These are phyloP conservation scores for Cataglyphis livida DNA, from an alignment of 2,888 invertebrate species.

Conservation along the genomic window DNA sequence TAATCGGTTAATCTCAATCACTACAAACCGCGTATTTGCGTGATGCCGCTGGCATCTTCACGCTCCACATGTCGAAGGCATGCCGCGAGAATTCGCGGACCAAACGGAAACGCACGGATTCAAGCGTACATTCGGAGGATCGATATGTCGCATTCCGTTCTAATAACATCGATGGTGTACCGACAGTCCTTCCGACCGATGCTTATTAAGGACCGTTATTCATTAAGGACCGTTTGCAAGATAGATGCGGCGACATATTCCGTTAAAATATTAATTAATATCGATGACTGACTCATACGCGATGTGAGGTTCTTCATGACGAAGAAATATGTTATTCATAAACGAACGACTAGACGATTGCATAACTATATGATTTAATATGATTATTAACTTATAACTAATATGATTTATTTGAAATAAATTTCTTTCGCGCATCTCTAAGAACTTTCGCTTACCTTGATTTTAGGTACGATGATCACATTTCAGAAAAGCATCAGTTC, in stretches of 20 bases:
- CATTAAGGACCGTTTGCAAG: conserved; percentile 28
- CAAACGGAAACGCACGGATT: conserved; percentile 57
- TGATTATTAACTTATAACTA: too few species aligned
- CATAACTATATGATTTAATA: background rate
- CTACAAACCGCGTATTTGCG: conserved; percentile 68
- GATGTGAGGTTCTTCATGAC: background rate
- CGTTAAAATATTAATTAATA: conserved; percentile 21
- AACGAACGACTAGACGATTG: background rate
- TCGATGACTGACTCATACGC: background rate
- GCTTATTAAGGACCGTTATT: conserved; percentile 38
- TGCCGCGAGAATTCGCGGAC: conserved; percentile 69
- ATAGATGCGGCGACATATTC: background rate
- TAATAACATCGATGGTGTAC: conserved; percentile 56
- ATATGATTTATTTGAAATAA: background rate
- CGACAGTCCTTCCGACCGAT: conserved; percentile 12
- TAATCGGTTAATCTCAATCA: conserved; percentile 69
- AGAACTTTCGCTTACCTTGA: conserved; percentile 5
- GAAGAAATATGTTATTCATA: background rate
- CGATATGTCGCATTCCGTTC: conserved; percentile 64
- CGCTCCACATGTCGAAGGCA: conserved; percentile 73
- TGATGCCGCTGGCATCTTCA: conserved; percentile 75
- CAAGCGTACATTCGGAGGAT: conserved; percentile 56
- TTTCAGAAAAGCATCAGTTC: background rate
- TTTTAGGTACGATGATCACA: background rate
- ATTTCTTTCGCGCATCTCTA: background rate